Base-by-base conservation (phyloP, 2,888 invertebrate genomes). In the Antheraea assamensis region DNA sequence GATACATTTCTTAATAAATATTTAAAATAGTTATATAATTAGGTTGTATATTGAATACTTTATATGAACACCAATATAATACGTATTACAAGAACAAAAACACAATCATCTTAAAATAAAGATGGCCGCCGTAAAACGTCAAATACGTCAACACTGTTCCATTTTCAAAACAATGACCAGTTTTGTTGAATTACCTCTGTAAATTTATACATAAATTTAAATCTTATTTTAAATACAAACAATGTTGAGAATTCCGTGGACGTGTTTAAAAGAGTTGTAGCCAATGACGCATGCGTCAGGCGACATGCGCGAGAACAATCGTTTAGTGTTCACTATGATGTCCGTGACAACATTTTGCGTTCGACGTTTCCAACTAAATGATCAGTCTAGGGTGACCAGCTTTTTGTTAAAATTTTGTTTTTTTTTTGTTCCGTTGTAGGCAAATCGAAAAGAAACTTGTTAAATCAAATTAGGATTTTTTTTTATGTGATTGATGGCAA, bases 281-380 rank as follows among this genome's bases (percentile, higher is more conserved):
- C 76, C 72, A 74, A 76, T 80, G 80, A 81, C 81, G 83, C 81
- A 82, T 78, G 82, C 81, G 79, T 75, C 73, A 76, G 73, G 71
- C 75, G 76, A 82, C 77, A 79, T 80, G 80, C 78, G 80, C 79
- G 74, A 74, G 80, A 86, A 87, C 87, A 88, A 86, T 86, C 76
- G 79, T 78, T 77, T 75, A 79, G 81, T 84, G 82, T 84, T 84
- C 35, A 79, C 80, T 79, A 75, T 75, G 78, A 77, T 78, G 68
- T 35, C n/a, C 76, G 76, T 76, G 78, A 83, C 83, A 84, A 81
- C 80, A 76, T 80, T 82, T 77, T 74, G 73, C 70, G 42, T 83
- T 83, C 82, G 82, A 85, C 77, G 80, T 75, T 80, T 79, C 74
- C 75, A 78, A n/a, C 78, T 76, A 79, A 81, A 80, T 78, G 75